These are phyloP conservation scores for Amphipyra berbera DNA, from an alignment of 2,888 invertebrate genomes.

Conservation along the genomic window DNA sequence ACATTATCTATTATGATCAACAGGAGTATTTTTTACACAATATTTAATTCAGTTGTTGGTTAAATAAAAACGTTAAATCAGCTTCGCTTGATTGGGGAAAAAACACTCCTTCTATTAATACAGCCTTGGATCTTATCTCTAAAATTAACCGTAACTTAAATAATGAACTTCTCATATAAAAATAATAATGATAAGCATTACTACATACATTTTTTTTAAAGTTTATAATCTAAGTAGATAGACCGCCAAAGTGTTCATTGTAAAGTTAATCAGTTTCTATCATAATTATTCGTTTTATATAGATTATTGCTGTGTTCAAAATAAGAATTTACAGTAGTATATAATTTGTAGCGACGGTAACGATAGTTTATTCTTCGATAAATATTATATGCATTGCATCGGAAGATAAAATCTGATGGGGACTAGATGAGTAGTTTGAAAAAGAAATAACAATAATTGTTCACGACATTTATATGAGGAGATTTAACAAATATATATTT, in stretches of 20 bases:
- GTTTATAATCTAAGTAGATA: slow-evolving; percentile 85
- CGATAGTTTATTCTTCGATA: slow-evolving; percentile 38
- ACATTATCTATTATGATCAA: slow-evolving; percentile 76
- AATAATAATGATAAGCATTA: slow-evolving; percentile 84
- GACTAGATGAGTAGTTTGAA: slow-evolving; percentile 63
- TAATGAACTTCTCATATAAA: slow-evolving; percentile 87
- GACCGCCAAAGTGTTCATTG: slow-evolving; percentile 83
- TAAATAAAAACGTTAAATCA: slow-evolving; percentile 71
- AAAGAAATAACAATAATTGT: slow-evolving; percentile 41
- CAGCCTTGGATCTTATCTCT: slow-evolving; percentile 88
- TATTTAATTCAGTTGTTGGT: slow-evolving; percentile 65
- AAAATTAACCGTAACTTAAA: slow-evolving; percentile 87
- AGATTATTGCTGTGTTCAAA: slow-evolving; percentile 57
- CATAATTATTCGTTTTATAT: slow-evolving; percentile 51
- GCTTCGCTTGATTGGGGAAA: slow-evolving; percentile 73
- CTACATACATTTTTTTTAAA: slow-evolving; percentile 74
- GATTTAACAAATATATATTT: slow-evolving; percentile 43
- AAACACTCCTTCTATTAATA: slow-evolving; percentile 86
- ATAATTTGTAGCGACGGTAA: slow-evolving; percentile 46
- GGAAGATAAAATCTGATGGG: slow-evolving; percentile 54
- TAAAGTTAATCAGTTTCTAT: slow-evolving; percentile 59
- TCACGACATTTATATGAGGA: slow-evolving; percentile 42
- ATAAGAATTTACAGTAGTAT: slow-evolving; percentile 38
- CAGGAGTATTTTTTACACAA: slow-evolving; percentile 82
- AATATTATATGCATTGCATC: slow-evolving; percentile 61